phyloP scores from a whole-genome alignment of 2,888 invertebrate species.

The Chrysopilus asiliformis region DNA sequence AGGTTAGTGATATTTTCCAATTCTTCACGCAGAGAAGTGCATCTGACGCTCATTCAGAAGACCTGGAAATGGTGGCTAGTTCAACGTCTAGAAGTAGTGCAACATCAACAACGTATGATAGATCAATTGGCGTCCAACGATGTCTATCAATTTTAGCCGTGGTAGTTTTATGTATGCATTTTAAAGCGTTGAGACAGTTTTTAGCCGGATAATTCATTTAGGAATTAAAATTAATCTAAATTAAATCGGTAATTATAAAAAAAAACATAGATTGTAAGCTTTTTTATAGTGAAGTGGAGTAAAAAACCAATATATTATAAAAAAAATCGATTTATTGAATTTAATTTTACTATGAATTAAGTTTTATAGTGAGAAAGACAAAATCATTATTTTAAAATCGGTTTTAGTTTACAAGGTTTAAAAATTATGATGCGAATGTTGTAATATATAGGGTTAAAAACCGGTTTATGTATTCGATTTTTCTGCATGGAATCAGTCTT shows the following conservation, averaged over 20 bases:
- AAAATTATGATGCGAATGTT: too few relatives aligned
- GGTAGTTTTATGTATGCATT: not conserved
- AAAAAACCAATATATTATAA: too few relatives aligned
- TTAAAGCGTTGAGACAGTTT: not conserved
- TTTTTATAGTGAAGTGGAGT: not conserved
- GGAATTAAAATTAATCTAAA: too few relatives aligned
- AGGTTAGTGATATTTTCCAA: conserved; percentile 60
- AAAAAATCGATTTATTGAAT: too few relatives aligned
- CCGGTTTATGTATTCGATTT: too few relatives aligned
- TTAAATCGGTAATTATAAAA: not conserved
- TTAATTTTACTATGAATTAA: too few relatives aligned
- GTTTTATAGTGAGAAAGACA: too few relatives aligned
- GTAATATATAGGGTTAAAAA: too few relatives aligned
- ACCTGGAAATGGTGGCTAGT: conserved; percentile 36
- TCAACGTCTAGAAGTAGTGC: conserved; percentile 35
- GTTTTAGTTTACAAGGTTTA: too few relatives aligned
- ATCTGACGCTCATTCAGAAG: conserved; percentile 32
- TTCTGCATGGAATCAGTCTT: too few relatives aligned
- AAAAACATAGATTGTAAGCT: not conserved
- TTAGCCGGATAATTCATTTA: not conserved
- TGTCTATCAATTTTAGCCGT: not conserved
- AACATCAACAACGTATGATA: conserved; percentile 3
- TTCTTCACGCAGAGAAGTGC: conserved; percentile 47
- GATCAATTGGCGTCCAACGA: too few relatives aligned
- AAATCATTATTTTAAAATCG: too few relatives aligned